phyloP scores from a whole-genome alignment of 2,888 invertebrate species.

The Agrochola lota region DNA sequence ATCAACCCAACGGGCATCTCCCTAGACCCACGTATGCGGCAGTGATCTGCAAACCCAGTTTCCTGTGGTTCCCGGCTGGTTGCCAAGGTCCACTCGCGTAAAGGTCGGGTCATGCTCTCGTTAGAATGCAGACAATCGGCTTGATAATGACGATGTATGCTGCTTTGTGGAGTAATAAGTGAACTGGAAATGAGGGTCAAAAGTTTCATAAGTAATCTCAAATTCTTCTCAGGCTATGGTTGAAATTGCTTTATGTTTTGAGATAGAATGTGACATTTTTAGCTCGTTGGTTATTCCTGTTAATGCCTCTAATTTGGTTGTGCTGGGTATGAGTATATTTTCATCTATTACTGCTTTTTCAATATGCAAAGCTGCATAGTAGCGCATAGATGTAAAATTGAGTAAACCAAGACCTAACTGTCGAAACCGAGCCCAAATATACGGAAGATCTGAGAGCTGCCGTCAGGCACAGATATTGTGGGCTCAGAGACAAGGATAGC shows the following conservation, averaged over 20 bases:
- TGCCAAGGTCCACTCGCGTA: constrained; percentile 60
- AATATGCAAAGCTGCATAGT: not conserved
- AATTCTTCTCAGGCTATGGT: not conserved
- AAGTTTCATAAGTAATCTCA: not conserved
- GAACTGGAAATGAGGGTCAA: not conserved
- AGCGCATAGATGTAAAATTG: not conserved
- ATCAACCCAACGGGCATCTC: not conserved
- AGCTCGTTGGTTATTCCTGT: not conserved
- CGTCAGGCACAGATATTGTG: not conserved
- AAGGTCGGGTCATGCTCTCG: constrained; percentile 47
- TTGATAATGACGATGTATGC: not conserved
- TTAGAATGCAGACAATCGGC: constrained; percentile 27
- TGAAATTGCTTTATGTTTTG: not conserved
- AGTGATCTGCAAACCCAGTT: constrained; percentile 58
- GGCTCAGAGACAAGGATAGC: not conserved
- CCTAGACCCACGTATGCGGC: constrained; percentile 51
- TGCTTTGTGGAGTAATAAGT: not conserved
- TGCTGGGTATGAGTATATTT: not conserved
- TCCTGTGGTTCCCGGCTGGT: constrained; percentile 36
- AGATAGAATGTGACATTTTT: not conserved
- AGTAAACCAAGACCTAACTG: not conserved
- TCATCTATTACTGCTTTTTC: not conserved
- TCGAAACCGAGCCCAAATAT: not conserved
- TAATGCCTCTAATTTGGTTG: not conserved
- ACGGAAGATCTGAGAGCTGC: not conserved